Evolutionary conservation across 2,888 invertebrate genomes (phyloP).

Genomic region (Euproctis similis): DNA sequence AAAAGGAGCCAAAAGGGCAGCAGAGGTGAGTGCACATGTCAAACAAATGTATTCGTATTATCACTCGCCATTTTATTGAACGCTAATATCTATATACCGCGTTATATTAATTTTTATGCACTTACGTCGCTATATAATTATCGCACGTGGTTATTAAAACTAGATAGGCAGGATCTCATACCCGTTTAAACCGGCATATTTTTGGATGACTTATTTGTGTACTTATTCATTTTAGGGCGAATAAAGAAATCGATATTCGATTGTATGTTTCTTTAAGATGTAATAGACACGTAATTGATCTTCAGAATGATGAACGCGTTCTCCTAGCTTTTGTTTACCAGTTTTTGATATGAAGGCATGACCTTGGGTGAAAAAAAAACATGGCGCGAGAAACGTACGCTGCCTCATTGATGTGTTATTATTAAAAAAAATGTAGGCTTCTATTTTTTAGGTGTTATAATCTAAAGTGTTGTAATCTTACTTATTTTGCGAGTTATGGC

Average conservation of each 20-base stretch:
- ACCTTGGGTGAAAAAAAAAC: slow-evolving; percentile 71
- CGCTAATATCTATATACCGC: slow-evolving; percentile 39
- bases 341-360: slow-evolving; percentile 64
- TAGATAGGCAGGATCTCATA: slow-evolving; percentile 21
- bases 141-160: slow-evolving; percentile 42
- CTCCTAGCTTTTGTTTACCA: slow-evolving; percentile 65
- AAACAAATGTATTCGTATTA: slow-evolving; percentile 62
- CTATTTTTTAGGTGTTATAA: slow-evolving; percentile 13
- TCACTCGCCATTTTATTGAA: slow-evolving; percentile 75
- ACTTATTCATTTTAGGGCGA: slow-evolving; percentile 39
- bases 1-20: slow-evolving; percentile 91
- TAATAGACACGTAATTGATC: too few species aligned
- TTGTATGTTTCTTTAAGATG: too few species aligned
- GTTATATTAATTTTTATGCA: slow-evolving; percentile 24
- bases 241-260: slow-evolving; percentile 63
- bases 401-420: slow-evolving; percentile 42
- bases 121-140: slow-evolving; percentile 13
- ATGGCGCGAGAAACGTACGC: slow-evolving; percentile 70
- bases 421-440: slow-evolving; percentile 24
- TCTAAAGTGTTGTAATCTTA: slow-evolving; percentile 34
- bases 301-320: slow-evolving; percentile 13
- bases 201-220: slow-evolving; percentile 53
- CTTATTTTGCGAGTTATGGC: slow-evolving; percentile 46
- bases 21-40: slow-evolving; percentile 85
- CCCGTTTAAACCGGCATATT: slow-evolving; percentile 57